Evolutionary conservation across 2,888 invertebrate genomes (phyloP), one percentile per base, ranked within the genome.

Genomic region (Syrista parreyssii): DNA sequence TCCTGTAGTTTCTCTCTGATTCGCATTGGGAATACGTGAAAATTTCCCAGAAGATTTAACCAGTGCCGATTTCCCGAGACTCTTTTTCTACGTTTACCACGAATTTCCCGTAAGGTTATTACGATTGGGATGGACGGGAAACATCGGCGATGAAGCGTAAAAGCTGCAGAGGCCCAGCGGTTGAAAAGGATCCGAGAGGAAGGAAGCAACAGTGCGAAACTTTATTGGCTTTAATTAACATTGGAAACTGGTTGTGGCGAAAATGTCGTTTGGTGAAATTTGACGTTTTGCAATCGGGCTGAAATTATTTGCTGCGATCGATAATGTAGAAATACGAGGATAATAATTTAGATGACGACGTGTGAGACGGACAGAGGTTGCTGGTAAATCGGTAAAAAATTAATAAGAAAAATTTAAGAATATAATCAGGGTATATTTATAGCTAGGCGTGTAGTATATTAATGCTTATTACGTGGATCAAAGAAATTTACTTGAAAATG

Each of bases 201-300:
- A 55, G 23, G 55, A 55, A 55, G 23, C 9, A 23, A 55, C 23
- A 9, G 23, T 9, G 2, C 40, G 2, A 55, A 55, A 55, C 9
- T 9, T 23, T 6, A 23, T 23, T 6, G 23, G 78, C 80, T 77
- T 77, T 81, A 83, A 83, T 82, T 82, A 75, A 80, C 76, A 74
- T n/a, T 75, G 81, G 80, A 83, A 85, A 80, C 80, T 82, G 82
- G 80, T 83, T 84, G 84, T 80, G 84, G 82, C 84, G 83, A 83
- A 82, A 85, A 84, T 83, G 83, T 82, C 82, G 84, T 80, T 82
- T 78, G 79, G 75, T 78, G 79, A 78, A 84, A 83, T 76, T 78
- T 82, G 74, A 71, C 76, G 78, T 77, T 79, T 75, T 76, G 79
- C 32, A 23, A 55, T 55, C 23, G 55, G 23, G 2, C 55, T 0